Base-by-base conservation (phyloP, 2,888 invertebrate species). In the Leistus spinibarbis region DNA sequence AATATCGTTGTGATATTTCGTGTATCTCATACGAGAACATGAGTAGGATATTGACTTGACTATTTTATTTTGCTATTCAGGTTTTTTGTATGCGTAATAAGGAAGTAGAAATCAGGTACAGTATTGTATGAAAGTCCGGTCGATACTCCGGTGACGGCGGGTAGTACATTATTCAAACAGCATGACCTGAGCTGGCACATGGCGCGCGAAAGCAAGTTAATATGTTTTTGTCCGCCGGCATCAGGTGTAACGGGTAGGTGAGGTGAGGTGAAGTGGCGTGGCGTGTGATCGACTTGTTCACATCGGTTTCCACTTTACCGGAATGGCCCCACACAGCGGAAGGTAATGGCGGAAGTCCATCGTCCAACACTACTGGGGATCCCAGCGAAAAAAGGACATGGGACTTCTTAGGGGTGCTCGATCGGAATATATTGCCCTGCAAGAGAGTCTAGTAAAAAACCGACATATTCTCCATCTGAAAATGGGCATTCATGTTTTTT, bases 301-400 rank as follows among this genome's bases (percentile, higher is more conserved):
- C 78, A 78, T 74, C 71, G 74, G 62, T 78, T 77, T 77, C 67
- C 78, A 78, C 78, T 78, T 77, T 78, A 75, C 69, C 69, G 70
- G 72, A 78, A 77, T 77, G 72, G 77, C 65, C 68, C 69, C 56
- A 76, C 78, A 75, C 78, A 77, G 78, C 76, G 65, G 71, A 66
- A 76, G 73, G 77, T 77, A 78, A 77, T 76, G 76, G 77, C 76
- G 72, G 76, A 77, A 78, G 67, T 73, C 76, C 70, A 75, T 77
- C 65, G 67, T 62, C 60, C 40, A 40, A 40, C 40, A 40, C 40
- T 40, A 40, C 40, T 13, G 40, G 40, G 40, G 40, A 40, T 40
- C 40, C 13, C 40, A 13, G 40, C 7, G 40, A 40, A 40, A 40
- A 40, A 40, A 40, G 40, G 40, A 40, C 27, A 27, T 9, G 9